Evolutionary conservation across 2,888 invertebrate species (phyloP).

Genomic region (Drosophila formosana): DNA sequence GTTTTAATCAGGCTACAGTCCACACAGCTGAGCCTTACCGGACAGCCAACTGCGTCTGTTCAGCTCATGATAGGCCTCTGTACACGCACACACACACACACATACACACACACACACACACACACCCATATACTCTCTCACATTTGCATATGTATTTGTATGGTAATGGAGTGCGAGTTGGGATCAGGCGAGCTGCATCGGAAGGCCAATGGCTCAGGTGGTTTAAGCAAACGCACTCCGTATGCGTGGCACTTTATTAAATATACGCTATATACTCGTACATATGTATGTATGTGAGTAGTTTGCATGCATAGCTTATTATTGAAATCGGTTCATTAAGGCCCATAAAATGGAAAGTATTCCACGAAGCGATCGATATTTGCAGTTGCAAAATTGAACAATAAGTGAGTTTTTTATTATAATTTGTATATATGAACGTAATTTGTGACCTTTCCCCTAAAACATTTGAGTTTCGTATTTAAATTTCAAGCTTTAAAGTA

Average conservation of each 20-base stretch:
- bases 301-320: conserved; percentile 39
- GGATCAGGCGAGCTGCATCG: not conserved
- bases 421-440: not conserved
- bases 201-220: conserved; percentile 32
- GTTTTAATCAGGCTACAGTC: conserved; percentile 73
- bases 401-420: not conserved
- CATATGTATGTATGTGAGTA: conserved; percentile 11
- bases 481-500: not conserved
- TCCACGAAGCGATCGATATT: not conserved
- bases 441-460: not conserved
- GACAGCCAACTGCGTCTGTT: conserved; percentile 43
- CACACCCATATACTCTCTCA: not conserved
- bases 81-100: conserved; percentile 15
- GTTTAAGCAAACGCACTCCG: conserved; percentile 49
- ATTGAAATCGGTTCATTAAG: conserved; percentile 66
- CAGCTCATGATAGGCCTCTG: conserved; percentile 57
- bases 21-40: conserved; percentile 65
- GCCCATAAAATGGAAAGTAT: conserved; percentile 40
- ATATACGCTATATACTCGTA: conserved; percentile 16
- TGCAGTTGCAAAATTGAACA: not conserved
- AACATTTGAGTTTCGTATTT: not conserved
- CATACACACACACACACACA: conserved; percentile 6
- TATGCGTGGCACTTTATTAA: conserved; percentile 62
- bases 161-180: conserved; percentile 12
- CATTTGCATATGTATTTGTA: conserved; percentile 19